Evolutionary conservation across 2,113 vertebrate species (phyloP).

Genomic region (Silurus glanis): DNA sequence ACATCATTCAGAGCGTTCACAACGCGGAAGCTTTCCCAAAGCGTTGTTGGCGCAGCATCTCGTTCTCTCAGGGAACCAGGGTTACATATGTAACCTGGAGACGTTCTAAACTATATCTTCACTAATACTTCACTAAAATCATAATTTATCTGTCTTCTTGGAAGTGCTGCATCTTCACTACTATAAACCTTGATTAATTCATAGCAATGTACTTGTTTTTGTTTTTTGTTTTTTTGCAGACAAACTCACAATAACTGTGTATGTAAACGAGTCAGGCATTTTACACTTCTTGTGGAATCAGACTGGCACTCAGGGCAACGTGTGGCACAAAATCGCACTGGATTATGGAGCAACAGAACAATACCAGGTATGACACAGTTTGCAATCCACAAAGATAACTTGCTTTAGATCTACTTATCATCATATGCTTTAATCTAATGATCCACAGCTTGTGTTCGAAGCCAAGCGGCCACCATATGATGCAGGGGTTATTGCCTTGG

Average conservation of each 20-base stretch:
- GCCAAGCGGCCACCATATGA: neutral
- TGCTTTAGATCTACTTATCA: neutral
- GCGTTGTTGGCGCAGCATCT: too few relatives aligned
- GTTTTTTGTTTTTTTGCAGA: slow-evolving; percentile 31
- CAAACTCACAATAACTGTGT: slow-evolving; percentile 59
- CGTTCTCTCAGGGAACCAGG: too few relatives aligned
- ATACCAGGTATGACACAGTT: slow-evolving; percentile 62
- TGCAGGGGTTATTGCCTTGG: slow-evolving; percentile 58
- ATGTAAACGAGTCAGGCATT: slow-evolving; percentile 63
- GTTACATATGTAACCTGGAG: too few relatives aligned
- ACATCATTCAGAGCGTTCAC: too few relatives aligned
- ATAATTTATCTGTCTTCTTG: neutral
- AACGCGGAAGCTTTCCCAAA: too few relatives aligned
- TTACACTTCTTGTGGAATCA: slow-evolving; percentile 60
- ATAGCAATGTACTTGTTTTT: neutral
- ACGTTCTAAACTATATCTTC: too few relatives aligned
- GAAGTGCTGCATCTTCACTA: neutral
- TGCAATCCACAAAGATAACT: neutral
- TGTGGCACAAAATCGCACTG: slow-evolving; percentile 65
- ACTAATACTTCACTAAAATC: neutral
- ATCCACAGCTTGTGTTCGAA: slow-evolving; percentile 69
- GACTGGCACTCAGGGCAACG: slow-evolving; percentile 33
- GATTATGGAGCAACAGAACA: slow-evolving; percentile 65
- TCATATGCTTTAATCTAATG: neutral
- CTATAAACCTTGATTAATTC: neutral